Conservation (phyloP, 2,888 invertebrate species). For the Hemicrepidius hirtus region DNA sequence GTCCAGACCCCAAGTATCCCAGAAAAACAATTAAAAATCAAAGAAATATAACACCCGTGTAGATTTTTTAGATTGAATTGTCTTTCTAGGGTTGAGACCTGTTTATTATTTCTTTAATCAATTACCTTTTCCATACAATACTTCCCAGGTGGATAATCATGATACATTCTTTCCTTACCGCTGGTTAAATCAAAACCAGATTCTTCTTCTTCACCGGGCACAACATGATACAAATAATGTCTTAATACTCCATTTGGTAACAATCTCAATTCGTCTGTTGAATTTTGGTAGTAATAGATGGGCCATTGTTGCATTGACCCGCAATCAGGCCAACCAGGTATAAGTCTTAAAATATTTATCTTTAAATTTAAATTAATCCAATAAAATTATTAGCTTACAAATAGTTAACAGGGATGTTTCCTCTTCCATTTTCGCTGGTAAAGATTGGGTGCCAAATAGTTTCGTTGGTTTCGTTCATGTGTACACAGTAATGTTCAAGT, state of each 20-base stretch:
- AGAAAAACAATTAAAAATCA: no score
- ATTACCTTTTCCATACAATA: constrained; percentile 88
- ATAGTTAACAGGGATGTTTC: constrained; percentile 74
- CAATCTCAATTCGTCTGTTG: constrained; percentile 78
- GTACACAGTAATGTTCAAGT: constrained; percentile 80
- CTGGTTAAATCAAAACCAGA: constrained; percentile 67
- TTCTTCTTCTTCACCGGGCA: constrained; percentile 69
- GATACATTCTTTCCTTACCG: constrained; percentile 75
- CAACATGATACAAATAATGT: constrained; percentile 81
- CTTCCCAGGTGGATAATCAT: constrained; percentile 83
- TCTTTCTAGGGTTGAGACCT: no score
- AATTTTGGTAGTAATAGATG: constrained; percentile 78
- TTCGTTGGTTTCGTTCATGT: constrained; percentile 77
- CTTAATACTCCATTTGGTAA: constrained; percentile 82
- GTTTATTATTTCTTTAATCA: constrained; percentile 41
- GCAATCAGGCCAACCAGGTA: constrained; percentile 82
- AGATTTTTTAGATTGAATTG: no score
- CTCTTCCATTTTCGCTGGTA: constrained; percentile 78
- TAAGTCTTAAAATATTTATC: constrained; percentile 70
- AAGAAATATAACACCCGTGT: no score
- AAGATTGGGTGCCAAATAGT: constrained; percentile 78
- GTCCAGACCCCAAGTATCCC: no score
- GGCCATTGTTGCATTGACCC: constrained; percentile 81
- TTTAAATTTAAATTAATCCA: background rate
- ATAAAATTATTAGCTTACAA: constrained; percentile 60